Conservation (phyloP, 2,888 invertebrate species). For the Cataglyphis albicans region DNA sequence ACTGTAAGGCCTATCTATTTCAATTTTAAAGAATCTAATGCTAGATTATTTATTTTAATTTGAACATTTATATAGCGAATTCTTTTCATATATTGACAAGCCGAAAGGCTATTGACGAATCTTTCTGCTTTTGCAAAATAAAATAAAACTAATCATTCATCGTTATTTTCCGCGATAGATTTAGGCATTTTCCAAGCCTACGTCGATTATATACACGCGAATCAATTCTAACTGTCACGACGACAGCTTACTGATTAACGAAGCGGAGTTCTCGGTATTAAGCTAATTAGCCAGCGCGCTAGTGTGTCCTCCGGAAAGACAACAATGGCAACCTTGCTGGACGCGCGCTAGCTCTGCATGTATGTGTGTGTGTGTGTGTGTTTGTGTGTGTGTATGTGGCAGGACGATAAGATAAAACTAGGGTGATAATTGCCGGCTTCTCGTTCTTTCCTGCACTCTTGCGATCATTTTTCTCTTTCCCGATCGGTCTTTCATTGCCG, state of each 20-base stretch:
- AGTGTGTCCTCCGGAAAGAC: conserved; percentile 70
- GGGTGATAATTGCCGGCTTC: conserved; percentile 63
- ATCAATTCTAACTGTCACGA: neutral
- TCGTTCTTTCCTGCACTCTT: conserved; percentile 58
- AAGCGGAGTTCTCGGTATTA: conserved; percentile 58
- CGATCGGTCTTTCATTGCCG: conserved; percentile 45
- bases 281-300: conserved; percentile 62
- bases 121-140: conserved; percentile 23
- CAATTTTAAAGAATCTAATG: neutral
- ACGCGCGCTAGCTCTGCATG: conserved; percentile 44
- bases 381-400: neutral
- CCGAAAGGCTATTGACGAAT: neutral
- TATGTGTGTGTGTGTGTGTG: too few species aligned
- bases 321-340: conserved; percentile 67
- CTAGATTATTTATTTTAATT: neutral
- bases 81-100: neutral
- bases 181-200: conserved; percentile 11
- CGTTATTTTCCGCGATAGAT: conserved; percentile 20
- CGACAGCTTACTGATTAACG: conserved; percentile 41
- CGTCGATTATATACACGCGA: neutral
- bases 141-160: conserved; percentile 13
- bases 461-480: conserved; percentile 51
- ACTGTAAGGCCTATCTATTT: neutral
- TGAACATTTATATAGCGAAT: neutral
- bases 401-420: conserved; percentile 71